These are phyloP conservation scores for Alosa alosa DNA, from an alignment of 2,113 vertebrate species.

Conservation along the genomic window DNA sequence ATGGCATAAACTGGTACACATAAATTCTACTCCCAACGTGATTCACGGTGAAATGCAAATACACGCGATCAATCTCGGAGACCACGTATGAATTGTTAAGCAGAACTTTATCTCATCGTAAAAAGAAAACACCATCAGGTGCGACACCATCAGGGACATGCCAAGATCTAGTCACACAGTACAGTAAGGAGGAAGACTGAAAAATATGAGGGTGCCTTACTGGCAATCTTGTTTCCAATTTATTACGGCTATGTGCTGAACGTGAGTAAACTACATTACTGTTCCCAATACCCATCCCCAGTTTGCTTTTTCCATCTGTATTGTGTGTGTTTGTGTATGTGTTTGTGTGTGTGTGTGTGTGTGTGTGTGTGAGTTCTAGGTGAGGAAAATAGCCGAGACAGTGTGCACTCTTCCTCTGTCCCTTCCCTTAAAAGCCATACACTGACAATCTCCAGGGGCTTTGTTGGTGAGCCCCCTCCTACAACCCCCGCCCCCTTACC, in stretches of 20 bases:
- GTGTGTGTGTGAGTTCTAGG: neutral
- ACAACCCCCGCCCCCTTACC: neutral
- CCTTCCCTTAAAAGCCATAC: neutral
- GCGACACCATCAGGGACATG: neutral
- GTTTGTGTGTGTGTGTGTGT: neutral
- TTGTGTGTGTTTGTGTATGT: neutral
- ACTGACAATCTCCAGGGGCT: slow-evolving; percentile 3
- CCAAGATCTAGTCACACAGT: neutral
- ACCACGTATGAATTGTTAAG: neutral
- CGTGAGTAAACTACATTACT: slow-evolving; percentile 14
- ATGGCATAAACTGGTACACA: neutral
- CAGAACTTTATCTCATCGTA: slow-evolving; percentile 7
- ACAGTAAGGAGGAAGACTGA: neutral
- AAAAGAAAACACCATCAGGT: neutral
- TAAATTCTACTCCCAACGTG: neutral
- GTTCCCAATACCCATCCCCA: neutral
- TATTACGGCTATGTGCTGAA: neutral
- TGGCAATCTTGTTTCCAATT: slow-evolving; percentile 9
- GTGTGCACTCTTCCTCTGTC: neutral
- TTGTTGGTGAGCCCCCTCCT: neutral
- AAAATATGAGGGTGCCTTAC: slow-evolving; percentile 15
- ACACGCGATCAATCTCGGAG: neutral
- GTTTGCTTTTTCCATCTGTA: neutral
- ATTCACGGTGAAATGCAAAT: neutral
- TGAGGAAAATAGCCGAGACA: neutral